phyloP scores from a whole-genome alignment of 2,113 vertebrate species.

The Todiramphus chloris region DNA sequence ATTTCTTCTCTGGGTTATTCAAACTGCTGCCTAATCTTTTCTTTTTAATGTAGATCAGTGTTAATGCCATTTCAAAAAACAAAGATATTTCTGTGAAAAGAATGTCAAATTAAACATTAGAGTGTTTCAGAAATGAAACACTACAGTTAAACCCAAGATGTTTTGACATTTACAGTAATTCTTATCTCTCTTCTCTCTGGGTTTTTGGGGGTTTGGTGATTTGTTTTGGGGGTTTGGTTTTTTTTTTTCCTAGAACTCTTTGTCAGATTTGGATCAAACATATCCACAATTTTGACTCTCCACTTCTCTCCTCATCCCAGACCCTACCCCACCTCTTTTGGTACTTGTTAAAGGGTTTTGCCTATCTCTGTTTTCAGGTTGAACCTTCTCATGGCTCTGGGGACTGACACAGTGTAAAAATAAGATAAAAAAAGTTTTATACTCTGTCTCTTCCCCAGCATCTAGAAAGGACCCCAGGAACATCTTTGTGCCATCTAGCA shows the following conservation, averaged over 20 bases:
- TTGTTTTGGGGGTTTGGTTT: background rate
- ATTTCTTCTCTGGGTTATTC: background rate
- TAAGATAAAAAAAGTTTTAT: background rate
- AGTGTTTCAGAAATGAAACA: background rate
- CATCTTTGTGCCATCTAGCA: background rate
- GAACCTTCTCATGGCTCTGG: background rate
- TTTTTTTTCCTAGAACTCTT: background rate
- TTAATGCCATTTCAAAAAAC: slow-evolving; percentile 22
- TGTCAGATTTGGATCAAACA: background rate
- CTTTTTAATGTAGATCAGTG: background rate
- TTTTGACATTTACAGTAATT: background rate
- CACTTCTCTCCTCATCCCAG: background rate
- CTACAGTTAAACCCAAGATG: background rate
- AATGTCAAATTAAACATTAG: background rate
- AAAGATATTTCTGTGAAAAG: slow-evolving; percentile 19
- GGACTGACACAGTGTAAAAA: background rate
- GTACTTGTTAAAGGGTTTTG: background rate
- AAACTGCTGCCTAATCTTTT: background rate
- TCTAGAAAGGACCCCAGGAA: background rate
- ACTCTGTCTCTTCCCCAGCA: background rate
- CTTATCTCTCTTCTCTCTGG: background rate
- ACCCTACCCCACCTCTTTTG: background rate
- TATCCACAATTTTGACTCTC: background rate
- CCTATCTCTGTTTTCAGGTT: background rate
- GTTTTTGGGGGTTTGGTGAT: background rate